Evolutionary conservation across 2,113 vertebrate genomes (phyloP), one percentile per base, ranked within the genome.

Genomic region (Irena cyanogastra): DNA sequence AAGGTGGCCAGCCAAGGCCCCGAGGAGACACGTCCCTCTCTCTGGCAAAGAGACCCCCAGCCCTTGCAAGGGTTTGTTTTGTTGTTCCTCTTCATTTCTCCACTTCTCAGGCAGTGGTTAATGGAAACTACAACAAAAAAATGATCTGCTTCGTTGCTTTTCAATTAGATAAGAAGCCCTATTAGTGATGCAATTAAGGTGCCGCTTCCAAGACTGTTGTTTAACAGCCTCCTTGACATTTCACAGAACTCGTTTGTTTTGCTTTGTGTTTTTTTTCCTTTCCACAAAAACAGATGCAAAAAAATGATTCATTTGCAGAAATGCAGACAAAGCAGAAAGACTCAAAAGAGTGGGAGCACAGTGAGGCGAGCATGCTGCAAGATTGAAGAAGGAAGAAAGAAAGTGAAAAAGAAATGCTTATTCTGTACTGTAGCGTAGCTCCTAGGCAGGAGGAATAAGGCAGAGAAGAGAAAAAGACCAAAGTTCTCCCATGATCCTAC

Each of bases 201-300:
- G 10, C 75, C 1, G 1, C 93, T 95, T 94, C 87, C 95, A 89
- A 93, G 87, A 87, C 84, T 83, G 71, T 88, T 96, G 87, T 94
- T 95, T 96, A 95, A 94, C 94, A 96, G 83, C 85, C 60, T 95
- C 85, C 90, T 91, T 96, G 94, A 96, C 94, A 95, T 97, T 97
- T 95, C 93, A 92, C 90, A 86, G 93, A 80, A 74, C 85, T 95
- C 83, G 72, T 95, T 97, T 97, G 85, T 90, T 97, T 96, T 86
- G 64, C 60, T 92, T 90, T 90, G 71, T 39, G 31, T 93, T 96
- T 87, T 53, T 60, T 94, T 96, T 92, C 21, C 39, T 83, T 92
- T 86, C 78, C 92, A 69, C 39, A 54, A 93, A 97, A 94, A 68
- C 86, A 95, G 76, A 91, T 61, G 61, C 31, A 87, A 93, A 94